Percentiles rank a stretch among this genome's conserved stretches.
phyloP scores from a whole-genome alignment of 2,113 vertebrate species.

The Siniperca chuatsi region DNA sequence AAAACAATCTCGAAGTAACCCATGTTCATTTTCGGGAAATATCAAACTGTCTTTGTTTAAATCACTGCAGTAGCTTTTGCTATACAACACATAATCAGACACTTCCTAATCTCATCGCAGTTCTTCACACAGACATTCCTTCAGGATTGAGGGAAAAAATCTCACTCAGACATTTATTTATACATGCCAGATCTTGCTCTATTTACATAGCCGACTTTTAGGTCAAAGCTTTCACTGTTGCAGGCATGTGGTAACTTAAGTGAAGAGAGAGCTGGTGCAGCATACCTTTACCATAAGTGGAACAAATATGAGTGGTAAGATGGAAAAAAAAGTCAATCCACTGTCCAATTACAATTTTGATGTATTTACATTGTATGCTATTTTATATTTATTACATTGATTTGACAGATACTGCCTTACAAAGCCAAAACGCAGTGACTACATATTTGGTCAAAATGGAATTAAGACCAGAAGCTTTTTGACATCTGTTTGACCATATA shows the following conservation, averaged over 20 bases:
- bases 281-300: slow-evolving; percentile 61
- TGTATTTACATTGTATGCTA: not conserved
- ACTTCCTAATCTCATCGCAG: not conserved
- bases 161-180: slow-evolving; percentile 1
- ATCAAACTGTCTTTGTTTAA: slow-evolving; percentile 5
- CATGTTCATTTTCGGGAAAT: not conserved
- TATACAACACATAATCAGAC: not conserved
- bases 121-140: not conserved
- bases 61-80: not conserved
- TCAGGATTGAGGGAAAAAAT: not conserved
- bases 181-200: slow-evolving; percentile 10
- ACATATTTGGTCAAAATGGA: not conserved
- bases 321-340: not conserved
- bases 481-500: not conserved
- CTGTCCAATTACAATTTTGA: not conserved
- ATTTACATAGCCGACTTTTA: slow-evolving; percentile 23
- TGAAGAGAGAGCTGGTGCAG: slow-evolving; percentile 25
- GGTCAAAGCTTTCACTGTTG: slow-evolving; percentile 29
- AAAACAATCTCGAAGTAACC: slow-evolving; percentile 5
- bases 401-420: not conserved
- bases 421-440: not conserved
- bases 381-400: not conserved
- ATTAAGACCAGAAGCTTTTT: not conserved
- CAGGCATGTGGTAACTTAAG: slow-evolving; percentile 55
- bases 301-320: not conserved